A percentile compares a stretch with the other conserved stretches of the same genome.
phyloP scores from a whole-genome alignment of 2,797 vertebrate genomes.

The Esox masquinongy region DNA sequence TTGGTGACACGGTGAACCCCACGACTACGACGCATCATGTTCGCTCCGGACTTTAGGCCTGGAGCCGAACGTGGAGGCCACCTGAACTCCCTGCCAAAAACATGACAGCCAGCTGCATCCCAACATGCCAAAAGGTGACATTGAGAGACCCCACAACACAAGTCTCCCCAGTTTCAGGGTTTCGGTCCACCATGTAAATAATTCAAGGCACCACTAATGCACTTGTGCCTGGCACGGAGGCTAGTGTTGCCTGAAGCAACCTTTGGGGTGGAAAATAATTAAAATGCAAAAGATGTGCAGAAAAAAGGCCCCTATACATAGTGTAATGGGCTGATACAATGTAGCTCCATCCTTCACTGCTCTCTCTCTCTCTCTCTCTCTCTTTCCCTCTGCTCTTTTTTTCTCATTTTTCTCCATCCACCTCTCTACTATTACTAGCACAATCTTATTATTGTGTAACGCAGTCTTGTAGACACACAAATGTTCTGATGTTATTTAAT shows the following conservation, averaged over 20 bases:
- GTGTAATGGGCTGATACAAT: slow-evolving; percentile 77
- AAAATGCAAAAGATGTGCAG: slow-evolving; percentile 75
- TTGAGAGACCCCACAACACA: slow-evolving; percentile 63
- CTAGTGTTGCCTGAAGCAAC: slow-evolving; percentile 81
- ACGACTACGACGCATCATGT: neutral
- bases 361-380: slow-evolving; percentile 3
- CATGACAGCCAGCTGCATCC: slow-evolving; percentile 49
- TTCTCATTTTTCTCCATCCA: slow-evolving; percentile 44
- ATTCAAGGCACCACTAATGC: slow-evolving; percentile 81
- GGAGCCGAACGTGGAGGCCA: slow-evolving; percentile 36
- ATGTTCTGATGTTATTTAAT: slow-evolving; percentile 26
- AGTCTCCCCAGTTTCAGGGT: slow-evolving; percentile 70
- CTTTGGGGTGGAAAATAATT: slow-evolving; percentile 85
- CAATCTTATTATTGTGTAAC: slow-evolving; percentile 30
- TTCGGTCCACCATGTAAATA: slow-evolving; percentile 82
- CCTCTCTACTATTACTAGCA: slow-evolving; percentile 39
- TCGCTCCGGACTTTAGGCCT: slow-evolving; percentile 56
- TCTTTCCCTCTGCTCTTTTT: slow-evolving; percentile 10
- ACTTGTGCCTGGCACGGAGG: slow-evolving; percentile 76
- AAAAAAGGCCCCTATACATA: slow-evolving; percentile 63
- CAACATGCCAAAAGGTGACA: slow-evolving; percentile 70
- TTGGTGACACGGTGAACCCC: neutral
- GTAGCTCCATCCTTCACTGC: slow-evolving; percentile 55
- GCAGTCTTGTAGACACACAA: neutral
- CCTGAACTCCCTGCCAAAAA: neutral